Evolutionary conservation across 2,113 vertebrate species (phyloP).

Genomic region (Pangasianodon hypophthalmus): DNA sequence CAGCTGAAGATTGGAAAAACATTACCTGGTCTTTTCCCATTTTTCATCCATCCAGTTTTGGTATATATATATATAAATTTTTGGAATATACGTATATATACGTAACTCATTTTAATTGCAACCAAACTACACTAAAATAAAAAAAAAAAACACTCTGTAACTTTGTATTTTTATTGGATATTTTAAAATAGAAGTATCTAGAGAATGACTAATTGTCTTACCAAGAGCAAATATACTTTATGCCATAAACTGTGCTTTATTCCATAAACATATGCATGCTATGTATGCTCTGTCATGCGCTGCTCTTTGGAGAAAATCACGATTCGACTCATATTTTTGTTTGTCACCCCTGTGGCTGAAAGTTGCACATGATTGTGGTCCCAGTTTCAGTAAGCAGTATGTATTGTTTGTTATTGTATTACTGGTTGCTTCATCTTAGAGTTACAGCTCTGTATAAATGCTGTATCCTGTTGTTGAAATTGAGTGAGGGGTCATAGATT

Average conservation of each 20-base stretch:
- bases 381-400: constrained; percentile 36
- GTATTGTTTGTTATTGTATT: constrained; percentile 21
- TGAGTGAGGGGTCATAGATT: constrained; percentile 46
- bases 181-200: not conserved
- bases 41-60: no score
- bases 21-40: no score
- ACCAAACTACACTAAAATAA: not conserved
- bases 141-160: not conserved
- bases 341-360: not conserved
- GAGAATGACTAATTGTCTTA: not conserved
- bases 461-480: constrained; percentile 43
- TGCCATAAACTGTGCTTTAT: not conserved
- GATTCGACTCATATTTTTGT: not conserved
- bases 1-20: no score
- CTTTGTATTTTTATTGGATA: not conserved
- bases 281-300: not conserved
- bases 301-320: not conserved
- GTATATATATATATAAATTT: not conserved
- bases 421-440: constrained; percentile 33
- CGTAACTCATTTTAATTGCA: not conserved
- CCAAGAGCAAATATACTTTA: not conserved
- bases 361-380: constrained; percentile 15
- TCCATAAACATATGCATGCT: not conserved
- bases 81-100: not conserved
- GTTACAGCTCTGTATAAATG: constrained; percentile 7